Base-by-base conservation (phyloP, 2,888 invertebrate genomes). In the Tolmerus cingulatus region DNA sequence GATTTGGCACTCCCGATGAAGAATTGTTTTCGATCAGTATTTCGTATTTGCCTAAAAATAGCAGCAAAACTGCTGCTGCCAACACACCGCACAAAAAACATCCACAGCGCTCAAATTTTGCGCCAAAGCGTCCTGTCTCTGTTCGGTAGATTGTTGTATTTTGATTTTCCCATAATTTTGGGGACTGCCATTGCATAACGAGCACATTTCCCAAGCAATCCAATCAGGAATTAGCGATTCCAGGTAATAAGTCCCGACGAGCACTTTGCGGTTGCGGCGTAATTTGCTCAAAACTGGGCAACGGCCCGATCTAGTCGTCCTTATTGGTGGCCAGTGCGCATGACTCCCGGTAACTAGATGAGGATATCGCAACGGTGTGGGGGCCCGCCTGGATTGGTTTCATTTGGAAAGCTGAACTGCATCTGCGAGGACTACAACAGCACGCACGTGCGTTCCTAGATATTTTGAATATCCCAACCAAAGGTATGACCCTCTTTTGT, bases 391-490 rank as follows among this genome's bases (percentile, higher is more conserved):
- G 40, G 40, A 66, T 84, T 84, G 19, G 77, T 76, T 87, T 89
- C 89, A 89, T 89, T 89, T 89, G 89, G 89, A 89, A 89, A 89
- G 84, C 88, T 89, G 89, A 89, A 88, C 88, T 89, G 88, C 88
- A 89, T 87, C 89, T 89, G 89, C 88, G 89, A 89, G 89, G 89
- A 89, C 89, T 87, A 88, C 89, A 87, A 88, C 86, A 87, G 89
- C 88, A 89, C 89, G 88, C 89, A 89, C 89, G 88, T 89, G 88
- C 89, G 89, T 88, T 89, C 40, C 87, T 87, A 85, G 78, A 87
- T 87, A 87, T 84, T 85, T 84, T 55, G 82, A 87, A 85, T 74
- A 85, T 85, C 85, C 85, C 85, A 57, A 85, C 77, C 76, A 55
- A 88, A 88, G 87, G 87, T 87, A 87, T 43, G 74, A 5, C 27